Evolutionary conservation across 2,888 invertebrate species (phyloP).

Genomic region (Rhagium mordax): DNA sequence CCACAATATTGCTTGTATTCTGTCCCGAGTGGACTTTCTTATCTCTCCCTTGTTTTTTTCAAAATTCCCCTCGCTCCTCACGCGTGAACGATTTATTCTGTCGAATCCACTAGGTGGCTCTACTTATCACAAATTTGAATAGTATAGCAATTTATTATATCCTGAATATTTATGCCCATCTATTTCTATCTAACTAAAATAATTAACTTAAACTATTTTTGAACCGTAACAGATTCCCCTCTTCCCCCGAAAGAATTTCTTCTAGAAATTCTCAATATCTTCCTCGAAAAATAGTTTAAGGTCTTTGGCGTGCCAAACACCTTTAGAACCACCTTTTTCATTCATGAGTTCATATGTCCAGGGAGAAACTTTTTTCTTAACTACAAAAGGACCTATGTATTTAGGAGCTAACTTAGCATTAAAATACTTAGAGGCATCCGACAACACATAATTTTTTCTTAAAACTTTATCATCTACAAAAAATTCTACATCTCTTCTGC

Average conservation of each 20-base stretch:
- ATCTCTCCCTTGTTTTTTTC: no score
- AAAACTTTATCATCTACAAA: background rate
- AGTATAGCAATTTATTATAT: no score
- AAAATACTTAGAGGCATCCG: conserved; percentile 32
- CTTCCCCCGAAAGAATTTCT: background rate
- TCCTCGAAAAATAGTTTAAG: conserved; percentile 47
- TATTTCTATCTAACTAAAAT: no score
- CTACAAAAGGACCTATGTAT: conserved; percentile 37
- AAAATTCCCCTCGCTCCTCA: no score
- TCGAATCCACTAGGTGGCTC: no score
- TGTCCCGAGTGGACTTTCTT: no score
- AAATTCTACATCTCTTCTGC: background rate
- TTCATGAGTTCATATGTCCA: conserved; percentile 39
- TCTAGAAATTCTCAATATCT: background rate
- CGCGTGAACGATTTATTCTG: no score
- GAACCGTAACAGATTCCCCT: conserved; percentile 2
- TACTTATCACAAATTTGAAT: no score
- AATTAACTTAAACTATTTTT: no score
- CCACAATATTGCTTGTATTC: no score
- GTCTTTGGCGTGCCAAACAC: conserved; percentile 40
- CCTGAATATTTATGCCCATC: no score
- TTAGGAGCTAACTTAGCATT: conserved; percentile 35
- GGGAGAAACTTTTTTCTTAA: conserved; percentile 24
- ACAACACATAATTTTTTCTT: conserved; percentile 11
- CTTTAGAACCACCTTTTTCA: conserved; percentile 26